These are phyloP conservation scores for Crossaster papposus DNA, from an alignment of 53 echinoderm and acorn worm genomes.

Conservation along the genomic window DNA sequence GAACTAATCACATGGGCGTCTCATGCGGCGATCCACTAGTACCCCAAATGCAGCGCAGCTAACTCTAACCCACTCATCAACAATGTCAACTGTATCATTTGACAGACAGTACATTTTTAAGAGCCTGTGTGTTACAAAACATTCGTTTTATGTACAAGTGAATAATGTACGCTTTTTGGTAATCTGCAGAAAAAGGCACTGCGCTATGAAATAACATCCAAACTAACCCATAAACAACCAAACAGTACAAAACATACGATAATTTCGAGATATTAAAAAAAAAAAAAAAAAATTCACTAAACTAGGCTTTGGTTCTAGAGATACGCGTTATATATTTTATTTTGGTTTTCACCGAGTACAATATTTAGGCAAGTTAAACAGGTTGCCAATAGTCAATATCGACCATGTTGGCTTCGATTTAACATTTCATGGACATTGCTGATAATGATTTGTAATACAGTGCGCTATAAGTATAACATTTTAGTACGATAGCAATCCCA, in stretches of 20 bases:
- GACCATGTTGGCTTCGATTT: not conserved
- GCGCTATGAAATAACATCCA: not conserved
- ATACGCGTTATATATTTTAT: too few species aligned
- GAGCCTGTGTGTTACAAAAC: not conserved
- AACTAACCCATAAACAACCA: not conserved
- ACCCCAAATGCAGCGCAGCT: too few species aligned
- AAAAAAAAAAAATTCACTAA: not conserved
- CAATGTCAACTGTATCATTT: too few species aligned
- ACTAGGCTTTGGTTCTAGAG: not conserved
- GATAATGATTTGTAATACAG: not conserved
- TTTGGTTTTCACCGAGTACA: too few species aligned
- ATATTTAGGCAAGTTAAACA: too few species aligned
- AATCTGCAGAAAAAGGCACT: not conserved
- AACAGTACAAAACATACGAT: not conserved
- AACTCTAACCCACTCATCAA: too few species aligned
- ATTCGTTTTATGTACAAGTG: not conserved
- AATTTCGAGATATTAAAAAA: not conserved
- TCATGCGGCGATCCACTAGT: too few species aligned
- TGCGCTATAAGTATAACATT: not conserved
- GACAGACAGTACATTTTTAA: too few species aligned
- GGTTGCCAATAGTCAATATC: not conserved
- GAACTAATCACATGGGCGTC: too few species aligned
- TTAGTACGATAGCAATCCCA: not conserved
- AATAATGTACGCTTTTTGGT: not conserved
- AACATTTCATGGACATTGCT: not conserved